Percentiles rank a stretch among this genome's conserved stretches.
Evolutionary conservation across 2,888 invertebrate species (phyloP).

Genomic region (Chorisops tibialis): DNA sequence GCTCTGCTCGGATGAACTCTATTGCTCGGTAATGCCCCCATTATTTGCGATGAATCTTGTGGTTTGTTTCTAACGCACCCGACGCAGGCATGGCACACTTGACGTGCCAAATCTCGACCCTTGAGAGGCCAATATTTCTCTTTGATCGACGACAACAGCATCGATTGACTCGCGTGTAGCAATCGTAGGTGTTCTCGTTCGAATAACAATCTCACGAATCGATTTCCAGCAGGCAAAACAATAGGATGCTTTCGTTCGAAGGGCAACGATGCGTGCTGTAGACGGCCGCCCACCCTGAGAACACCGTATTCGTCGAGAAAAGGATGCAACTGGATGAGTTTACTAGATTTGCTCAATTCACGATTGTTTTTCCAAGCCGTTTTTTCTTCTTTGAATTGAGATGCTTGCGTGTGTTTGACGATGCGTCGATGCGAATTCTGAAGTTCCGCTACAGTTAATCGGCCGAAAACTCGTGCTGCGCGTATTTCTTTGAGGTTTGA

Average conservation of each 20-base stretch:
- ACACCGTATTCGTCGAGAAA: not conserved
- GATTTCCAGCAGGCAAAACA: not conserved
- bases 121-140: not conserved
- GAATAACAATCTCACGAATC: not conserved
- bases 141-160: not conserved
- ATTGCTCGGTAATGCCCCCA: not conserved
- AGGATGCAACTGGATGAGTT: too few species aligned
- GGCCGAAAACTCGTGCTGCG: too few species aligned
- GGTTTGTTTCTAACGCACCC: not conserved
- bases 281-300: not conserved
- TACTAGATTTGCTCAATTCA: too few species aligned
- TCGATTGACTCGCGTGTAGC: not conserved
- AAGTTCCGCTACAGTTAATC: too few species aligned
- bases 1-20: not conserved
- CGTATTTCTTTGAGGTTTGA: too few species aligned
- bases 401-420: too few species aligned
- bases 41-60: not conserved
- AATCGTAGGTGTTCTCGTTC: not conserved
- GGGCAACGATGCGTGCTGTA: not conserved
- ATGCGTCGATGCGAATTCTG: too few species aligned
- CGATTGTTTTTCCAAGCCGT: too few species aligned
- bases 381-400: too few species aligned
- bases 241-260: not conserved
- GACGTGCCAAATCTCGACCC: not conserved
- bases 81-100: not conserved